Conservation (phyloP, 1,140 invertebrate genomes). For the Coenobita brevimanus region DNA sequence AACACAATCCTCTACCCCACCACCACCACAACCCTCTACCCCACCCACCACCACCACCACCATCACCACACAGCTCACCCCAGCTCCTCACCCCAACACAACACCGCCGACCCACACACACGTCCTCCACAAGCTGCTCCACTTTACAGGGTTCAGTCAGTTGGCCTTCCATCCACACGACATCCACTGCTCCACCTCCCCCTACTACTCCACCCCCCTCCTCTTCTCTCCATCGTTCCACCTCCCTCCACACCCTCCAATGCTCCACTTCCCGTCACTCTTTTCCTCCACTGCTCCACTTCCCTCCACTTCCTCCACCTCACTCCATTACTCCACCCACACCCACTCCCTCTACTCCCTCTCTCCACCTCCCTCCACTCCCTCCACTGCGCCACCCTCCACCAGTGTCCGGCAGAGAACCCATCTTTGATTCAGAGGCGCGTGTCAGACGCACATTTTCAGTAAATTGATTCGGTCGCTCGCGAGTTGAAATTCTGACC, state of each 20-base stretch:
- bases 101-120: background rate
- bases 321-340: background rate
- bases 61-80: too few species aligned
- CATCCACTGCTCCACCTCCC: background rate
- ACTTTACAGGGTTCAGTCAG: too few species aligned
- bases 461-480: slow-evolving; percentile 60
- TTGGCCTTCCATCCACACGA: background rate
- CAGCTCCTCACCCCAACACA: background rate
- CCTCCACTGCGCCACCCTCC: background rate
- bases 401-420: slow-evolving; percentile 15
- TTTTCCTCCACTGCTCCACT: background rate
- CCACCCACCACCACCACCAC: background rate
- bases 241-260: background rate
- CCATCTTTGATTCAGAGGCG: slow-evolving; percentile 58
- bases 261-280: background rate
- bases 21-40: background rate
- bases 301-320: background rate
- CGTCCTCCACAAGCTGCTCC: background rate
- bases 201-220: background rate
- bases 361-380: background rate
- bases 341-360: background rate
- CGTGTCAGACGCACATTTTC: slow-evolving; percentile 59
- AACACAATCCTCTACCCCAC: background rate
- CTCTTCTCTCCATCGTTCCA: too few species aligned
- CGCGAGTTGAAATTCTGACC: slow-evolving; percentile 59